A percentile compares a stretch with the other conserved stretches of the same genome.
Evolutionary conservation across 2,888 invertebrate genomes (phyloP).

Genomic region (Syrista parreyssii): DNA sequence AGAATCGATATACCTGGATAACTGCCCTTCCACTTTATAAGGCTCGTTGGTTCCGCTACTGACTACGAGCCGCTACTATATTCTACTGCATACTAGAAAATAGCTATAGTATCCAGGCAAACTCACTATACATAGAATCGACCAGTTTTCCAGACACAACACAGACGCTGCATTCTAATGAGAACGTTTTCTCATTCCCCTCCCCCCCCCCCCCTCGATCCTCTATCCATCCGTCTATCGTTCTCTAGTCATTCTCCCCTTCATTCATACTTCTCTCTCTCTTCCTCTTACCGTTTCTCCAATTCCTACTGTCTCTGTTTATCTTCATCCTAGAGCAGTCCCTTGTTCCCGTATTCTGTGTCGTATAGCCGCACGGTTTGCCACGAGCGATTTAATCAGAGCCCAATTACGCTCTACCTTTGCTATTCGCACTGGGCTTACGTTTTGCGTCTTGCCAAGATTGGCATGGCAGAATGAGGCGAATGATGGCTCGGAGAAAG

Average conservation of each 20-base stretch:
- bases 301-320: background rate
- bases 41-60: background rate
- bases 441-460: background rate
- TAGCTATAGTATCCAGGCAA: background rate
- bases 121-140: background rate
- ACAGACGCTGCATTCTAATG: background rate
- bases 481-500: background rate
- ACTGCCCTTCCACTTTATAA: background rate
- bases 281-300: background rate
- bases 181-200: background rate
- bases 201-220: background rate
- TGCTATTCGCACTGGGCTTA: background rate
- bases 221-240: background rate
- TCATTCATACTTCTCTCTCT: background rate
- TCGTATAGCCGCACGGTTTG: slow-evolving; percentile 31
- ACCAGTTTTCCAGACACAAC: background rate
- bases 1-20: background rate
- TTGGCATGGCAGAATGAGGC: background rate
- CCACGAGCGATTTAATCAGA: slow-evolving; percentile 50
- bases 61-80: background rate
- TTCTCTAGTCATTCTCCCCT: background rate
- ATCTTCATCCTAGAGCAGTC: background rate
- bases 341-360: background rate
- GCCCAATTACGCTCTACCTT: slow-evolving; percentile 47
- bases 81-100: background rate